Evolutionary conservation across 2,113 vertebrate species (phyloP).

Genomic region (Xenopus laevis): DNA sequence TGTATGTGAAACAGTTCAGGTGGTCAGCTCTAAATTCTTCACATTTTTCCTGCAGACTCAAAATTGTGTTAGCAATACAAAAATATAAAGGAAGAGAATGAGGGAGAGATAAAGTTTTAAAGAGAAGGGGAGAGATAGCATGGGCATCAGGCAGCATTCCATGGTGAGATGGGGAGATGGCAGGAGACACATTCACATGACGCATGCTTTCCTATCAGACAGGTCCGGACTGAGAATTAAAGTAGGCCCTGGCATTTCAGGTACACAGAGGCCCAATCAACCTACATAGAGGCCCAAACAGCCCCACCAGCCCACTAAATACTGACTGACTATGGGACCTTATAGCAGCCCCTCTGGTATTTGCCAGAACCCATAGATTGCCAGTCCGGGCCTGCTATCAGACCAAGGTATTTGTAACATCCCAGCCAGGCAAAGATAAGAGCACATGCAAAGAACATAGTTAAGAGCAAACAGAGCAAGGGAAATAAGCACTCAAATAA

Average conservation of each 20-base stretch:
- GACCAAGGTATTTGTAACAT: background rate
- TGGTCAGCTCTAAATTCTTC: background rate
- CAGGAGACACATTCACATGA: background rate
- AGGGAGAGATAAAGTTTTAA: background rate
- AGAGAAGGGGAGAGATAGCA: slow-evolving; percentile 15
- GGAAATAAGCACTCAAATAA: background rate
- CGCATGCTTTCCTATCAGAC: slow-evolving; percentile 18
- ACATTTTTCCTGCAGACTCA: slow-evolving; percentile 22
- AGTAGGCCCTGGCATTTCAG: too few relatives aligned
- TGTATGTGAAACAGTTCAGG: background rate
- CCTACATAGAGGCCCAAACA: too few relatives aligned
- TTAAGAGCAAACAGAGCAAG: slow-evolving; percentile 11
- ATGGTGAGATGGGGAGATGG: background rate
- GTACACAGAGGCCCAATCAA: too few relatives aligned
- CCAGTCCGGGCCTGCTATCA: too few relatives aligned
- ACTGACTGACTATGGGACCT: too few relatives aligned
- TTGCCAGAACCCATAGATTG: too few relatives aligned
- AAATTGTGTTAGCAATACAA: slow-evolving; percentile 15
- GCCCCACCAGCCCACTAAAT: too few relatives aligned
- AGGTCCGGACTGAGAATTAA: too few relatives aligned
- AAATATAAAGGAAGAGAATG: background rate
- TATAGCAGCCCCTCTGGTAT: too few relatives aligned
- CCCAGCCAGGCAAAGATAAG: background rate
- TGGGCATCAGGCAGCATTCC: slow-evolving; percentile 15
- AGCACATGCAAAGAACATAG: slow-evolving; percentile 18